phyloP scores from a whole-genome alignment of 2,797 vertebrate genomes.

The Eptatretus atami region DNA sequence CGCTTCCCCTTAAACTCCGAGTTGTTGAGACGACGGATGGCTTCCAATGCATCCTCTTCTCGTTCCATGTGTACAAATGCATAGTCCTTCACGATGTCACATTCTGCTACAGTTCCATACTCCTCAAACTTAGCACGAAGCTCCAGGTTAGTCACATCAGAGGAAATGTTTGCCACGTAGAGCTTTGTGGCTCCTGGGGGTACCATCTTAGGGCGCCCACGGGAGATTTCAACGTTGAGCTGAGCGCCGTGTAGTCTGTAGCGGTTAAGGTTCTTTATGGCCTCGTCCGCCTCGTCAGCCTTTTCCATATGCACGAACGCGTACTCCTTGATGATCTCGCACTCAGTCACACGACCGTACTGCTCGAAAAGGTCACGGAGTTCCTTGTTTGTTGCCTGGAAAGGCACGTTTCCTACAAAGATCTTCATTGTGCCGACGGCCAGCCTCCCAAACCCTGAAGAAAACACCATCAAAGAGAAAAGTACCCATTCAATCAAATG shows the following conservation, averaged over 20 bases:
- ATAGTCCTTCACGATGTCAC: conserved; percentile 87
- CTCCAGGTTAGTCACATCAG: conserved; percentile 52
- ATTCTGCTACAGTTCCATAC: conserved; percentile 57
- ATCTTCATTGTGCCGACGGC: background rate
- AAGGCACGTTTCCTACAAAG: conserved; percentile 1
- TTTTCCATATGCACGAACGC: background rate
- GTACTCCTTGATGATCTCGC: background rate
- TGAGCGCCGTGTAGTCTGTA: background rate
- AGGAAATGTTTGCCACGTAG: conserved; percentile 54
- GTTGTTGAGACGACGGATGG: conserved; percentile 66
- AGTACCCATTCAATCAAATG: too few species aligned
- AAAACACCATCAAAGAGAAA: too few species aligned
- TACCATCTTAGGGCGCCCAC: conserved; percentile 21
- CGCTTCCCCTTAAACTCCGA: conserved; percentile 49
- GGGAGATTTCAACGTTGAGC: background rate
- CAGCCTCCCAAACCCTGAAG: too few species aligned
- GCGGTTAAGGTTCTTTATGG: background rate
- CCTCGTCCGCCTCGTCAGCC: background rate
- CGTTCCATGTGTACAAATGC: conserved; percentile 87
- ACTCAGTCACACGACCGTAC: background rate
- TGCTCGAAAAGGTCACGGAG: background rate
- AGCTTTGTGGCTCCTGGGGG: conserved; percentile 60
- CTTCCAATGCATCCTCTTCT: conserved; percentile 66
- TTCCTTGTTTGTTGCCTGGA: background rate
- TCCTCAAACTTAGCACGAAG: conserved; percentile 67